Base-by-base conservation (phyloP, 2,113 vertebrate species). In the Lethenteron reissneri region DNA sequence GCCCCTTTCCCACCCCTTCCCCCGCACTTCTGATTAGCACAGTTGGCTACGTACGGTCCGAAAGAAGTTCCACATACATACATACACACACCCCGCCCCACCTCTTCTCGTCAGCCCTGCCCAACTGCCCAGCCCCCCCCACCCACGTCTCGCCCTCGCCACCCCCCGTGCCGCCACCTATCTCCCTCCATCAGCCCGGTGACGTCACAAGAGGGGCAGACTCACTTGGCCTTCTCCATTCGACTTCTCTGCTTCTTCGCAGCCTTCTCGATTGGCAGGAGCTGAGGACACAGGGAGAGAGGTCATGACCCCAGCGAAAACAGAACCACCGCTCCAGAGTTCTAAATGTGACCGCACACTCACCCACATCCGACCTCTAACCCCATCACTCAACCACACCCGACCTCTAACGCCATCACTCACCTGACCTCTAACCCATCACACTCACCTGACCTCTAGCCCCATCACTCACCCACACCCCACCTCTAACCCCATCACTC, bases 221-320 rank as follows among this genome's bases (percentile, higher is more conserved):
- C 70, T 9, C 73, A 78, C 56, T 76, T 68, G 60, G 15, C 75
- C 77, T 80, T 70, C 71, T 77, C 71, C 72, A 81, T 74, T 70
- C 74, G 71, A 71, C 86, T 87, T 76, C 88, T 85, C 73, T 83
- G 87, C 78, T 76, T 84, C 76, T 80, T 81, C 19, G 89, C 87
- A 70, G 87, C 89, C 77, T 80, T 84, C 74, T 97, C 92, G 73
- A 97, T 95, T 19, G 92, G 92, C 76, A 97, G 82, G 78, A 95
- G 80, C 92, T 97, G 73, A 70, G 79, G 0, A 74, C 12, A 70
- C 11, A 77, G 73, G 2, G 58, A 71, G 57, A 56, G 56, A 80
- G 8, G 72, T 75, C n/a, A 57, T 21, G n/a, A 10, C 19, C 10
- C 25, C 14, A 14, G 14, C 41, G 14, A 14, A 71, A 17, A 71